Percentiles rank a stretch among this genome's conserved stretches.
Conservation (phyloP, 2,888 invertebrate genomes). For the Iphiclides podalirius region DNA sequence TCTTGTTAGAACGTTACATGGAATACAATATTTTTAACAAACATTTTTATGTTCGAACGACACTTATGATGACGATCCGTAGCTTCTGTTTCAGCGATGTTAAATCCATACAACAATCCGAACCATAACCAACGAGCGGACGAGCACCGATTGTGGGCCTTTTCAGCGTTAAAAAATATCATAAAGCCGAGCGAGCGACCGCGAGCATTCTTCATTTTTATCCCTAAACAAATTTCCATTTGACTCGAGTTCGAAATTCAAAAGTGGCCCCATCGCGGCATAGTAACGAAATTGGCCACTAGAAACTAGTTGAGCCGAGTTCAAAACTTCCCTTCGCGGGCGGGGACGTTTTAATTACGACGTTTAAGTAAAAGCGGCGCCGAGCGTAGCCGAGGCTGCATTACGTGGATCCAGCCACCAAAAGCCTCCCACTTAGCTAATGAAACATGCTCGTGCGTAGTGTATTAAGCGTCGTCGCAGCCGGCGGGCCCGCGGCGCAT, state of each 20-base stretch:
- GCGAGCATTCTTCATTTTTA: conserved; percentile 14
- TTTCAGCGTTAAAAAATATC: not conserved
- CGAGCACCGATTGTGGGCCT: not conserved
- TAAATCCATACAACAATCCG: not conserved
- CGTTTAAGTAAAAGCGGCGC: conserved; percentile 78
- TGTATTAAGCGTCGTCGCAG: conserved; percentile 67
- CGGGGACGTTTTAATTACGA: conserved; percentile 75
- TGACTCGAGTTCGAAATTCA: conserved; percentile 17
- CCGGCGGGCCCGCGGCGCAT: conserved; percentile 48
- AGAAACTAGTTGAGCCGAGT: conserved; percentile 69
- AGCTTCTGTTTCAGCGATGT: not conserved
- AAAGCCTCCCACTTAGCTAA: conserved; percentile 81
- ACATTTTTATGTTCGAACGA: not conserved
- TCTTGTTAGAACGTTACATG: not conserved
- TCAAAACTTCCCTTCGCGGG: conserved; percentile 70
- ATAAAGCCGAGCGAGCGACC: conserved; percentile 2
- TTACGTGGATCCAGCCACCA: conserved; percentile 79
- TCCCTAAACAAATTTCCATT: conserved; percentile 15
- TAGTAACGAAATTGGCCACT: conserved; percentile 75
- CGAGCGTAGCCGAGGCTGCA: conserved; percentile 71
- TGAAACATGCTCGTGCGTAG: conserved; percentile 80
- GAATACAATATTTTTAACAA: not conserved
- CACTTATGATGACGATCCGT: not conserved
- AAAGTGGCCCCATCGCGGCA: conserved; percentile 33
- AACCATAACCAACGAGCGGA: not conserved